These are phyloP conservation scores for Platyura marginata DNA, from an alignment of 1,140 invertebrate genomes.

Conservation along the genomic window DNA sequence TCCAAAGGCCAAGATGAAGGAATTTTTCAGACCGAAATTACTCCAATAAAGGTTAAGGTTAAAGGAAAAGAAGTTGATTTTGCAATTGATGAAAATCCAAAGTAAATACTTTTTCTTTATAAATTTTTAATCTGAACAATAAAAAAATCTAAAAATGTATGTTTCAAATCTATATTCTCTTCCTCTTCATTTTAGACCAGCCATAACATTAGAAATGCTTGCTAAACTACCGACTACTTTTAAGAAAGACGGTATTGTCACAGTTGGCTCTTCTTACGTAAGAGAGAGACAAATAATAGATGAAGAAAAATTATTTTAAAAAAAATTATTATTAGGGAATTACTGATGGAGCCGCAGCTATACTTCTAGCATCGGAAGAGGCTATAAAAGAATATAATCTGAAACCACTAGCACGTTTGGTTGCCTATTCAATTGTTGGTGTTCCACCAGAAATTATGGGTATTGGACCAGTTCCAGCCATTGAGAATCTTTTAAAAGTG, in stretches of 20 bases:
- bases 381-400: slow-evolving; percentile 66
- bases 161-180: no score
- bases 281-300: no score
- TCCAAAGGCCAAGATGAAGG: slow-evolving; percentile 72
- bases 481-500: slow-evolving; percentile 54
- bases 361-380: slow-evolving; percentile 81
- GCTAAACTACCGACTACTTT: slow-evolving; percentile 77
- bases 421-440: slow-evolving; percentile 57
- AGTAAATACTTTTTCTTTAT: no score
- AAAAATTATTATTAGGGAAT: slow-evolving; percentile 47
- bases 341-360: slow-evolving; percentile 84
- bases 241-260: slow-evolving; percentile 91
- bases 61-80: slow-evolving; percentile 66
- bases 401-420: slow-evolving; percentile 55
- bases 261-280: slow-evolving; percentile 88
- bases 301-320: no score
- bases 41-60: slow-evolving; percentile 68
- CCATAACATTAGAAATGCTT: slow-evolving; percentile 72
- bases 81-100: slow-evolving; percentile 83
- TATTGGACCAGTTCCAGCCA: slow-evolving; percentile 87
- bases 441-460: slow-evolving; percentile 77
- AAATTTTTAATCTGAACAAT: no score
- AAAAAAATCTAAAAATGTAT: no score
- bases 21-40: slow-evolving; percentile 78
- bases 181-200: no score